Base-by-base conservation (phyloP, 2,888 invertebrate genomes). In the Aleiodes alternator region DNA sequence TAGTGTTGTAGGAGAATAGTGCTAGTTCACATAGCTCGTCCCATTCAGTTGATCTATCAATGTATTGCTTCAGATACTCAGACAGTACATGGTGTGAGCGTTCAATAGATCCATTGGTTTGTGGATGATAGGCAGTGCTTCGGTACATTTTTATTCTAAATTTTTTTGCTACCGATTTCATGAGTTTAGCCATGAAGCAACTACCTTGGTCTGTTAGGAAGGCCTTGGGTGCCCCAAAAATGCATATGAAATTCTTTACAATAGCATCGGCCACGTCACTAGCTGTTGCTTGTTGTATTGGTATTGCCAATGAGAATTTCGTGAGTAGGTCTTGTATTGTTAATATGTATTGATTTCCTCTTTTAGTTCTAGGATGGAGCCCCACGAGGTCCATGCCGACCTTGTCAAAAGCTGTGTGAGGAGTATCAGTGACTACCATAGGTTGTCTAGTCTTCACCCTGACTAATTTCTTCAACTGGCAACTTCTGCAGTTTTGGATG, bases 11-110 rank as follows among this genome's bases (percentile, higher is more conserved):
- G 1, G 55, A 16, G 38, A 38, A 38, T 5, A 8, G 73, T 2
- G 78, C 78, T 53, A 76, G 43, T 6, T 77, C 73, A 12, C 76
- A 29, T 34, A 53, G 73, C 16, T 75, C 69, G 53, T 78, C 76
- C 78, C 78, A 74, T 8, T 76, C 70, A 12, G 61, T 43, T 0
- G 73, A 8, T 8, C 73, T n/a, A 0, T 51, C 23, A 0, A 69
- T 43, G 11, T 72, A 81, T 9, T 78, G 56, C 31, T 81, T 80
- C 11, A 82, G 12, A 53, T 80, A 82, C 66, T 80, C 76, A 0
- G 51, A 50, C 0, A 81, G 31, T 1, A 78, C 78, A 14, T 79
- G 78, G 14, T 80, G 82, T 0, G 77, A 79, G 12, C 78, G 16
- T 12, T 78, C 78, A 8, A 79, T 61, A 4, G 75, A 79, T 0